Evolutionary conservation across 2,797 vertebrate species (phyloP).

Genomic region (Orestias chungarensis): DNA sequence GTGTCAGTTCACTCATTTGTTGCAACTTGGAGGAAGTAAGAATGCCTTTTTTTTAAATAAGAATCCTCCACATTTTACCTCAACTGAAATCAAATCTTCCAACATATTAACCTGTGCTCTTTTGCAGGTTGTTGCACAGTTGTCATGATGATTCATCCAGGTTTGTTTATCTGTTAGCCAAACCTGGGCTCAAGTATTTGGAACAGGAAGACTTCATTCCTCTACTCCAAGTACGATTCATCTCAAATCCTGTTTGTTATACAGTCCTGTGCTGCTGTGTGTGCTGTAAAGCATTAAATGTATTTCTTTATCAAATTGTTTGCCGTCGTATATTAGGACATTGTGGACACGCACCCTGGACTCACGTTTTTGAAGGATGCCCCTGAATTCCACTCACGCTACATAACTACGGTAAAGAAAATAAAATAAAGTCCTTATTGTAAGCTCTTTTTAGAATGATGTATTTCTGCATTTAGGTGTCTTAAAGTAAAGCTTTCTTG

Average conservation of each 20-base stretch:
- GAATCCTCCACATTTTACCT: background rate
- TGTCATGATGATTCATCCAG: conserved; percentile 93
- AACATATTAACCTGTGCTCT: conserved; percentile 5
- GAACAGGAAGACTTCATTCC: conserved; percentile 98
- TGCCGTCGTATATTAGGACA: conserved; percentile 82
- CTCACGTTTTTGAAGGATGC: conserved; percentile 98
- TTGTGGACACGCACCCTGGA: conserved; percentile 96
- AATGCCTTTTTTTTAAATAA: conserved; percentile 21
- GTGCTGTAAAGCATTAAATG: background rate
- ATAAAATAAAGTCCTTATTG: background rate
- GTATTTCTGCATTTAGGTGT: background rate
- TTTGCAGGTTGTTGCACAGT: conserved; percentile 85
- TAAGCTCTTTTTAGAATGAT: background rate
- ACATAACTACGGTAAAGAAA: conserved; percentile 92
- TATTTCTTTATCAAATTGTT: background rate
- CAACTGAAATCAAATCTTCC: background rate
- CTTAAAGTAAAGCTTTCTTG: background rate
- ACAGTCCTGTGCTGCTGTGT: background rate
- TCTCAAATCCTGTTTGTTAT: background rate
- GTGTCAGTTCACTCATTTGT: conserved; percentile 93
- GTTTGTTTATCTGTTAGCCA: conserved; percentile 91
- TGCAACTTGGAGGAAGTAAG: conserved; percentile 96
- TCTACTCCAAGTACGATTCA: conserved; percentile 87
- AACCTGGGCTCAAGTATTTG: conserved; percentile 87
- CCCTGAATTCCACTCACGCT: conserved; percentile 98